phyloP scores from a whole-genome alignment of 2,888 invertebrate species.

The Tachina grossa region DNA sequence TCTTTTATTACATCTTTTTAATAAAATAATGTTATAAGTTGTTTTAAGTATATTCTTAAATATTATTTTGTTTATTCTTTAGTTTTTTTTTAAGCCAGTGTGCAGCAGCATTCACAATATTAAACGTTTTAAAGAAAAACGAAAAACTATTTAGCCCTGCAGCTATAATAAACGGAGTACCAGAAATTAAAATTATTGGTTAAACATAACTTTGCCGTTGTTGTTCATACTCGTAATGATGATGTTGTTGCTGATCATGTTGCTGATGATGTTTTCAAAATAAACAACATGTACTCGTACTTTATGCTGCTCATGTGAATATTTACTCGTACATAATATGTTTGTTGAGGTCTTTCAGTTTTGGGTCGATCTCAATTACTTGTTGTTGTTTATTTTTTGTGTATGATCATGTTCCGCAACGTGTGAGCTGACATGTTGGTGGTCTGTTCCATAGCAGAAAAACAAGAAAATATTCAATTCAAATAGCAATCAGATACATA shows the following conservation, averaged over 20 bases:
- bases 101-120: not conserved
- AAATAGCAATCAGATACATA: slow-evolving; percentile 56
- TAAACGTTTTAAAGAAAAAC: slow-evolving; percentile 3
- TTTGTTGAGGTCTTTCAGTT: slow-evolving; percentile 28
- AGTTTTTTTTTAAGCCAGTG: not conserved
- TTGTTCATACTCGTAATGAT: slow-evolving; percentile 40
- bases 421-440: slow-evolving; percentile 71
- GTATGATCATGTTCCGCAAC: slow-evolving; percentile 64
- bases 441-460: slow-evolving; percentile 51
- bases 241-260: slow-evolving; percentile 31
- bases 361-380: slow-evolving; percentile 55
- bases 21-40: too few species aligned
- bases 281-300: slow-evolving; percentile 56
- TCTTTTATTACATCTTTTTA: too few species aligned
- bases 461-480: slow-evolving; percentile 37
- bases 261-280: slow-evolving; percentile 64
- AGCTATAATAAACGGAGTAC: slow-evolving; percentile 58
- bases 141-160: slow-evolving; percentile 61
- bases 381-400: slow-evolving; percentile 55
- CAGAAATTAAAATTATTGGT: slow-evolving; percentile 62
- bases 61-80: too few species aligned
- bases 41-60: not conserved
- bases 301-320: slow-evolving; percentile 57
- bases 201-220: slow-evolving; percentile 19
- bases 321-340: slow-evolving; percentile 17